Evolutionary conservation across 2,797 vertebrate species (phyloP).

Genomic region (Malacoraja senta): DNA sequence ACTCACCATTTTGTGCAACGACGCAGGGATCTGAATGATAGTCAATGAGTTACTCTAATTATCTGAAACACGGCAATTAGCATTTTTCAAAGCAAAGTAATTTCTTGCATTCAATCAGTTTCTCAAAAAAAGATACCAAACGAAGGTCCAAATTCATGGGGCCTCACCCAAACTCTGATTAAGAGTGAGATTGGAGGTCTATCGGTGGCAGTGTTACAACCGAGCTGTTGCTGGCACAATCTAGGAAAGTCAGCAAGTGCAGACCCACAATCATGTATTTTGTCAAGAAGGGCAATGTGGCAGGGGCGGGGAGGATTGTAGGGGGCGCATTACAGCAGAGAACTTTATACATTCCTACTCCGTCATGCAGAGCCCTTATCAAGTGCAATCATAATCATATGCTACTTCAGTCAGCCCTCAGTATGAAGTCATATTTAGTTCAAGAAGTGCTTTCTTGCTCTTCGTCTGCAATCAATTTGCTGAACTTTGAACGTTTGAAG

Average conservation of each 20-base stretch:
- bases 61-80: not conserved
- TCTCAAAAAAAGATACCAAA: not conserved
- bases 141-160: not conserved
- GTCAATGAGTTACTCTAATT: not conserved
- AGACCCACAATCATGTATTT: not conserved
- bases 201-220: not conserved
- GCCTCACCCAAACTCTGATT: not conserved
- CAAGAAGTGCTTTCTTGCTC: too few species aligned
- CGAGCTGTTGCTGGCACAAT: not conserved
- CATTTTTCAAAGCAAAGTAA: not conserved
- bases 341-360: not conserved
- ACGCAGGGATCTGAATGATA: conserved; percentile 71
- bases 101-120: not conserved
- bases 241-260: not conserved
- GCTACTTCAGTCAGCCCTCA: not conserved
- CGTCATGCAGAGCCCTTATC: not conserved
- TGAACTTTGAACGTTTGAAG: not conserved
- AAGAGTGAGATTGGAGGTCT: not conserved
- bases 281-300: not conserved
- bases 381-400: too few species aligned
- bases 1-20: conserved; percentile 86
- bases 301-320: too few species aligned
- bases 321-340: not conserved
- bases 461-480: not conserved
- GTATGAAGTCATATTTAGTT: not conserved